Percentiles rank a stretch among this genome's conserved stretches.
Evolutionary conservation across 2,797 vertebrate genomes (phyloP).

Genomic region (Crenichthys baileyi): DNA sequence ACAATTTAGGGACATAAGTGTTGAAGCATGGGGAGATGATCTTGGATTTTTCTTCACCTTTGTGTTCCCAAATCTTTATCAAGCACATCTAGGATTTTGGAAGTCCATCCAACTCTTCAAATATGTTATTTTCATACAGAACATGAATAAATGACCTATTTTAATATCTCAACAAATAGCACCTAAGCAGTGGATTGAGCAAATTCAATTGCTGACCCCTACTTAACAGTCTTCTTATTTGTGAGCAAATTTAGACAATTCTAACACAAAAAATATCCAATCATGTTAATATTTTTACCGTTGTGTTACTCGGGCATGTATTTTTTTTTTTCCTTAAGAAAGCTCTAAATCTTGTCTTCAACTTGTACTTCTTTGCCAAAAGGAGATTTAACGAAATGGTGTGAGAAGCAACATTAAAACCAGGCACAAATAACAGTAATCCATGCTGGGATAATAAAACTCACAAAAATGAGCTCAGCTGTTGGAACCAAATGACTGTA

Average conservation of each 20-base stretch:
- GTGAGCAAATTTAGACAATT: background rate
- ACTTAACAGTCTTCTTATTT: background rate
- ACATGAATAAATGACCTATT: background rate
- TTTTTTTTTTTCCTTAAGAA: constrained; percentile 13
- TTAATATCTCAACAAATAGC: background rate
- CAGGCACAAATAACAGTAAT: constrained; percentile 25
- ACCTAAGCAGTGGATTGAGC: background rate
- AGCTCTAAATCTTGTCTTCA: constrained; percentile 10
- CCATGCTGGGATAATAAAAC: constrained; percentile 24
- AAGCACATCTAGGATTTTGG: too few species aligned
- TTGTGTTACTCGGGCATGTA: background rate
- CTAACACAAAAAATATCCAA: background rate
- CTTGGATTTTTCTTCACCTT: background rate
- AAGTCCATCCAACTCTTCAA: too few species aligned
- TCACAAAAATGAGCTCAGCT: constrained; percentile 27
- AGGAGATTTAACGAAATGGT: constrained; percentile 14
- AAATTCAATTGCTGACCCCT: background rate
- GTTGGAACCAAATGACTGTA: constrained; percentile 44
- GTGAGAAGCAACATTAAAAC: constrained; percentile 32
- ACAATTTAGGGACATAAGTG: too few species aligned
- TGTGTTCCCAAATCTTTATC: too few species aligned
- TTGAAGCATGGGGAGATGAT: too few species aligned
- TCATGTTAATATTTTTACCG: background rate
- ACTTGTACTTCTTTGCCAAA: constrained; percentile 12
- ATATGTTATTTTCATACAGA: background rate